Conservation (phyloP, 2,797 vertebrate genomes). For the Sebastes taczanowskii region DNA sequence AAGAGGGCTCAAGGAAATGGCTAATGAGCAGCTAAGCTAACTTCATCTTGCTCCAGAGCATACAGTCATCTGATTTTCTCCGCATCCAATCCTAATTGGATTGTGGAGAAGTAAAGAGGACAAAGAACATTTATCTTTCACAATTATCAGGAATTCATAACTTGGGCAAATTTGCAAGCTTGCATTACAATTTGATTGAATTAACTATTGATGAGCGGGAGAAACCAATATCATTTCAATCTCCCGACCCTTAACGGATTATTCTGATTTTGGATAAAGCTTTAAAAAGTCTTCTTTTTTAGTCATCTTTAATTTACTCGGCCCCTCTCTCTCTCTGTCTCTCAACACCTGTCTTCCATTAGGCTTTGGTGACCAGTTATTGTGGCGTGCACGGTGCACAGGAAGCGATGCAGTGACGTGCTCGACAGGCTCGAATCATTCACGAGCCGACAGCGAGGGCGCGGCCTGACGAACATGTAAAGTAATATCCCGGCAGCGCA, state of each 20-base stretch:
- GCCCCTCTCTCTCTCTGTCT: neutral
- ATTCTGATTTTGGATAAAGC: constrained; percentile 28
- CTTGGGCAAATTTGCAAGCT: constrained; percentile 70
- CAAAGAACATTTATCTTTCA: constrained; percentile 69
- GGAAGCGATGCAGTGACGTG: constrained; percentile 49
- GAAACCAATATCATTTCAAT: constrained; percentile 49
- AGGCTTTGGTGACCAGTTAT: constrained; percentile 41
- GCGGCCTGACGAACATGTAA: constrained; percentile 60
- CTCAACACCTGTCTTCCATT: constrained; percentile 71
- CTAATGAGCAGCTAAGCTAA: constrained; percentile 78
- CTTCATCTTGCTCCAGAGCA: constrained; percentile 63
- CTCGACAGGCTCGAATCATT: constrained; percentile 29
- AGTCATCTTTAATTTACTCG: neutral
- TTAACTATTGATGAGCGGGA: constrained; percentile 73
- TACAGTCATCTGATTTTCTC: constrained; percentile 67
- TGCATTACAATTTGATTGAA: constrained; percentile 63
- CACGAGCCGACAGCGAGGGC: constrained; percentile 39
- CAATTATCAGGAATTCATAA: constrained; percentile 70
- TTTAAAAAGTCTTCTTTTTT: constrained; percentile 24
- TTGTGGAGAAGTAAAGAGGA: constrained; percentile 68
- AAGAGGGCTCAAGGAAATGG: constrained; percentile 73
- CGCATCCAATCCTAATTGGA: constrained; percentile 72
- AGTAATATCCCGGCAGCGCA: constrained; percentile 69
- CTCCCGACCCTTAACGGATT: constrained; percentile 22
- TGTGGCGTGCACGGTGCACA: constrained; percentile 27